Percentiles rank a stretch among this genome's conserved stretches.
These are phyloP conservation scores for Aplidium turbinatum DNA, from an alignment of 23 tunicate species.

Conservation along the genomic window DNA sequence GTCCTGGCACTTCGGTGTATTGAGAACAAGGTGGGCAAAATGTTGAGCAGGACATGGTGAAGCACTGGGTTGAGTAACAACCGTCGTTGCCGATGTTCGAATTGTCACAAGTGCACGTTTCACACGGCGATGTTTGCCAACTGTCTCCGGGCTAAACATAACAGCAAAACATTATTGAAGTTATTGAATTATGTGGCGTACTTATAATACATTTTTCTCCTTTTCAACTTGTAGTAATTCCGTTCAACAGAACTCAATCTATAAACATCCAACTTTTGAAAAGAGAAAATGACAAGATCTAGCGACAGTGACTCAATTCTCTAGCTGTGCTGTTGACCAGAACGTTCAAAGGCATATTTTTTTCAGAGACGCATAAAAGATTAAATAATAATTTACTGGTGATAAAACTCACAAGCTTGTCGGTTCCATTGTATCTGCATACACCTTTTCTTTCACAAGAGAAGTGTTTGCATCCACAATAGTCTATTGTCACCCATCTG, in stretches of 20 bases:
- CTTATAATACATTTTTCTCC: too few relatives aligned
- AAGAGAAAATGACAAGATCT: too few relatives aligned
- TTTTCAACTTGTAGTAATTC: too few relatives aligned
- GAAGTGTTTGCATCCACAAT: slow-evolving; percentile 66
- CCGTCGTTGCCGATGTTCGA: slow-evolving; percentile 26
- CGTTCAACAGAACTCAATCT: too few relatives aligned
- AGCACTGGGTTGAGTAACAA: slow-evolving; percentile 59
- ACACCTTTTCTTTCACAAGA: slow-evolving; percentile 64
- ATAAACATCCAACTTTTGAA: too few relatives aligned
- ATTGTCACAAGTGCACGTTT: slow-evolving; percentile 66
- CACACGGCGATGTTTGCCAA: slow-evolving; percentile 59
- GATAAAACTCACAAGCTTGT: slow-evolving; percentile 56
- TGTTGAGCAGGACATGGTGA: slow-evolving; percentile 26
- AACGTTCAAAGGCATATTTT: too few relatives aligned
- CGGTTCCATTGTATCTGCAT: slow-evolving; percentile 82
- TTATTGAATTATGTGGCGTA: too few relatives aligned
- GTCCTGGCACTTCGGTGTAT: slow-evolving; percentile 45
- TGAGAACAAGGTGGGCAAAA: slow-evolving; percentile 75
- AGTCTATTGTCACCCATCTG: slow-evolving; percentile 32
- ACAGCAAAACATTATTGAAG: background rate
- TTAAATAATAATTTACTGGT: too few relatives aligned
- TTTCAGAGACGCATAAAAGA: too few relatives aligned
- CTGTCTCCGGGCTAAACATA: slow-evolving; percentile 64
- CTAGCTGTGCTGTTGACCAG: too few relatives aligned
- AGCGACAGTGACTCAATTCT: too few relatives aligned